Percentiles rank a stretch among this genome's conserved stretches.
phyloP scores from a whole-genome alignment of 2,888 invertebrate genomes.

The Lordiphosa andalusiaca region DNA sequence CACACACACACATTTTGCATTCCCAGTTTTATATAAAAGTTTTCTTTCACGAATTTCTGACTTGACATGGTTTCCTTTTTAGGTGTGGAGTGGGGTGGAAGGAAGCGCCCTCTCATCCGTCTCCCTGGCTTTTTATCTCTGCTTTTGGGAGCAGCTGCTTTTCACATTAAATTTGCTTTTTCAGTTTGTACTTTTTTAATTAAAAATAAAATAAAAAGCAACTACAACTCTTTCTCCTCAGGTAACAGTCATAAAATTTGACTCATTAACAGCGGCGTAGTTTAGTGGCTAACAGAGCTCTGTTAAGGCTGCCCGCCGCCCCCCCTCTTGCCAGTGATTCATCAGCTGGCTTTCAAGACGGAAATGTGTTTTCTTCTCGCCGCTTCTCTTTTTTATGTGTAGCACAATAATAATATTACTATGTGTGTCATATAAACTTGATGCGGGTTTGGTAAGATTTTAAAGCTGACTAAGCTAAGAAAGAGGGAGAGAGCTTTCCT shows the following conservation, averaged over 20 bases:
- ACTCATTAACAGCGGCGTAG: constrained; percentile 31
- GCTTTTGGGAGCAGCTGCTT: constrained; percentile 1
- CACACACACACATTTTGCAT: constrained; percentile 3
- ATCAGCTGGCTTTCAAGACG: constrained; percentile 14
- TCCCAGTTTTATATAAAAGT: constrained; percentile 6
- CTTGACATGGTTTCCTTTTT: constrained; percentile 66
- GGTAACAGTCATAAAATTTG: constrained; percentile 21
- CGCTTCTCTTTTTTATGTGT: constrained; percentile 6
- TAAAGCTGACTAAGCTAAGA: constrained; percentile 28
- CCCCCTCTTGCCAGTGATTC: constrained; percentile 25
- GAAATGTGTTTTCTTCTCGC: constrained; percentile 19
- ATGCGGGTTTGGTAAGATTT: constrained; percentile 15
- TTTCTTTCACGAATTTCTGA: constrained; percentile 52
- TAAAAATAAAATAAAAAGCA: constrained; percentile 15
- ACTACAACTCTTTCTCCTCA: not conserved
- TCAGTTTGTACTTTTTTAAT: constrained; percentile 10
- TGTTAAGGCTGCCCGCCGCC: constrained; percentile 37
- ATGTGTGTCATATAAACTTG: constrained; percentile 37
- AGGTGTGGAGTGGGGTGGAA: too few relatives aligned
- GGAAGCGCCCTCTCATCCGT: constrained; percentile 2
- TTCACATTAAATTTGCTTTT: constrained; percentile 8
- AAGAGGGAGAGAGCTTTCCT: constrained; percentile 7
- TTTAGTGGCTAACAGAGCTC: constrained; percentile 24
- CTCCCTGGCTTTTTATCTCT: constrained; percentile 23
- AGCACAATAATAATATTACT: constrained; percentile 30